Percentiles rank a stretch among this genome's conserved stretches.
Conservation (phyloP, 2,888 invertebrate species). For the Dexiosoma caninum region DNA sequence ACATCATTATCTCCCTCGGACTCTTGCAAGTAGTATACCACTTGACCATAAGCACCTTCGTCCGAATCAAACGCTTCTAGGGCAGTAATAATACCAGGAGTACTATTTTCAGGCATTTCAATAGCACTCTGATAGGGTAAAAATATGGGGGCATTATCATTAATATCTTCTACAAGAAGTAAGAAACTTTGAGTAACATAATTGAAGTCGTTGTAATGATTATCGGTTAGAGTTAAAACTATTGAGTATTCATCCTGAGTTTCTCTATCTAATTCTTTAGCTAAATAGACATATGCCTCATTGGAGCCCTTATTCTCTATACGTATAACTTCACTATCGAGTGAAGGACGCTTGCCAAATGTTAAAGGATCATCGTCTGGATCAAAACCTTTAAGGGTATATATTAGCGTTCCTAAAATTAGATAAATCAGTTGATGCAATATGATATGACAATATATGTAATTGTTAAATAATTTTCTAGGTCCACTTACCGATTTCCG, state of each 20-base stretch:
- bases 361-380: slow-evolving; percentile 90
- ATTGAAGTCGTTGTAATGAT: slow-evolving; percentile 90
- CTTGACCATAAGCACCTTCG: slow-evolving; percentile 95
- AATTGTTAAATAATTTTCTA: neutral
- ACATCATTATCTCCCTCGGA: slow-evolving; percentile 86
- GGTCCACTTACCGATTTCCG: slow-evolving; percentile 86
- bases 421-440: no score
- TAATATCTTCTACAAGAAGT: slow-evolving; percentile 92
- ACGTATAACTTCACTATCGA: slow-evolving; percentile 89
- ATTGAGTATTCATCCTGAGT: slow-evolving; percentile 91
- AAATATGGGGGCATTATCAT: slow-evolving; percentile 94
- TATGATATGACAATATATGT: no score
- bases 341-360: slow-evolving; percentile 89
- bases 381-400: slow-evolving; percentile 89
- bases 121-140: slow-evolving; percentile 90
- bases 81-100: slow-evolving; percentile 85
- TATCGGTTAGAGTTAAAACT: slow-evolving; percentile 92
- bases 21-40: slow-evolving; percentile 91
- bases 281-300: slow-evolving; percentile 92
- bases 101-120: slow-evolving; percentile 87
- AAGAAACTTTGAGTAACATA: slow-evolving; percentile 93
- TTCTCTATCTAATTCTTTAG: slow-evolving; percentile 94
- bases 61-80: slow-evolving; percentile 93
- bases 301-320: slow-evolving; percentile 88
- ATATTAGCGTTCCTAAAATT: slow-evolving; percentile 85